Conservation (phyloP, 2,797 vertebrate species). For the Astyanax mexicanus region DNA sequence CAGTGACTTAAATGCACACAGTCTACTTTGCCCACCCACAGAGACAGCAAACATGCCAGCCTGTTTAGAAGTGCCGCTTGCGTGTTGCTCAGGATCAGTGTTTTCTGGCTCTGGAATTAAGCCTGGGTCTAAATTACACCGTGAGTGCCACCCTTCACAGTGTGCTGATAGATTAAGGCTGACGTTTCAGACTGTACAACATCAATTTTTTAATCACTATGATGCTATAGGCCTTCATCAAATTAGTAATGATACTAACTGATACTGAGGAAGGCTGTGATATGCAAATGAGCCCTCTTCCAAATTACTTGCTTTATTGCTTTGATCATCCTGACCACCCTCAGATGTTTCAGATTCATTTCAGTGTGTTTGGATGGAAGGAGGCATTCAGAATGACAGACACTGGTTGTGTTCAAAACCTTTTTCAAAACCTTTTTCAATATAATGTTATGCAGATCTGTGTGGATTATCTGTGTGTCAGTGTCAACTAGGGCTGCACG, state of each 20-base stretch:
- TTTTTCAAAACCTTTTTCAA: too few relatives aligned
- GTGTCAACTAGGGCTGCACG: too few relatives aligned
- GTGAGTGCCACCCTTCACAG: not conserved
- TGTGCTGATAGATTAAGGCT: not conserved
- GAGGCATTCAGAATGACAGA: not conserved
- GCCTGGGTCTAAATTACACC: not conserved
- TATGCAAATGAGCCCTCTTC: not conserved
- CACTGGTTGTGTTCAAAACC: too few relatives aligned
- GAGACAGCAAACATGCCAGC: slow-evolving; percentile 25
- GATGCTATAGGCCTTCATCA: not conserved
- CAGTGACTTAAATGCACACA: slow-evolving; percentile 8
- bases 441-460: too few relatives aligned
- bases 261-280: not conserved
- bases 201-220: not conserved
- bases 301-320: not conserved
- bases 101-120: slow-evolving; percentile 1
- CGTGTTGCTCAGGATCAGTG: not conserved
- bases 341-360: not conserved
- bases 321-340: not conserved
- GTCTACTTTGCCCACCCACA: slow-evolving; percentile 29
- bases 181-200: not conserved
- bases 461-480: too few relatives aligned
- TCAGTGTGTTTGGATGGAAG: not conserved
- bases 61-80: slow-evolving; percentile 11
- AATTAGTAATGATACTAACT: too few relatives aligned